Evolutionary conservation across 2,113 vertebrate genomes (phyloP), one percentile per base, ranked within the genome.

Genomic region (Tetrao urogallus): DNA sequence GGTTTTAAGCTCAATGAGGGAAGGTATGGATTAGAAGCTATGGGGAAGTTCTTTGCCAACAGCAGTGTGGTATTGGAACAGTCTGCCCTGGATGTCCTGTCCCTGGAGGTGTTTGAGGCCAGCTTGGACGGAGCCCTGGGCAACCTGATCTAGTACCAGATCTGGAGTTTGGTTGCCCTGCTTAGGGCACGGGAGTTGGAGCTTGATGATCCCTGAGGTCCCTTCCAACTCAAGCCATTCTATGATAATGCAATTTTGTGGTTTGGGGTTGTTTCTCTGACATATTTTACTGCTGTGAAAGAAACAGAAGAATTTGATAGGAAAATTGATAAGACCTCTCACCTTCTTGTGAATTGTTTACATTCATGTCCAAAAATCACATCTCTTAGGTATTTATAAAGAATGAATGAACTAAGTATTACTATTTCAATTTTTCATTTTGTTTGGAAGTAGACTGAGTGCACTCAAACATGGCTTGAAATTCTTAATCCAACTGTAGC

Each of bases 401-500:
- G 83, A 97, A 97, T 94, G 92, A 95, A 97, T 94, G 57, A 95
- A 58, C 54, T 96, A 92, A 95, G 72, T 84, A 74, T 95, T 95
- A 63, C 58, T 42, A 43, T 60, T 90, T 97, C 42, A 86, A 65
- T 92, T 70, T 90, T 95, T 84, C 80, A 45, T 82, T 45, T 52
- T 88, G 45, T 61, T 88, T 94, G 89, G 54, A 96, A 97, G 83
- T 66, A 47, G 77, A 81, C 79, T 70, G 65, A 84, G 19, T 85
- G 57, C 13, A 4, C 93, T 94, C 93, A 95, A 66, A 75, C n/a
- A 54, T 27, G 38, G 30, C 47, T 85, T 92, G 73, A 79, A 74
- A 93, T 86, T 90, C 91, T 96, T 90, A 89, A 91, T 91, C 45
- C 72, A 70, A n/a, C 65, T 92, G 43, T 50, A 81, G 8, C 73